Evolutionary conservation across 2,888 invertebrate species (phyloP).

Genomic region (Oscheius myriophilus): DNA sequence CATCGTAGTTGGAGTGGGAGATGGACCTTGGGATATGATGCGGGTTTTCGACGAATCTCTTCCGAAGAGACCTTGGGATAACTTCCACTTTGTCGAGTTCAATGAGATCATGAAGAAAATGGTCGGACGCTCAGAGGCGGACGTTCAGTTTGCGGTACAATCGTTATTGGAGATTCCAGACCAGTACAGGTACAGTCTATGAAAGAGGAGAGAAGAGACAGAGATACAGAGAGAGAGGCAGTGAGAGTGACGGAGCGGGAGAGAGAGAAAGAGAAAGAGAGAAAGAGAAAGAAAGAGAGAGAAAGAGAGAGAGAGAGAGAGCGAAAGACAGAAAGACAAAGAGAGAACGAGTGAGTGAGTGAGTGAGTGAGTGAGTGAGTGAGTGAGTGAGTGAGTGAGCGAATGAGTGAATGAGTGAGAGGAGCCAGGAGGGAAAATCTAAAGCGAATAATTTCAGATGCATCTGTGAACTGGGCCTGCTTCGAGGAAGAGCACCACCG

Average conservation of each 20-base stretch:
- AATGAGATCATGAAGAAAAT: constrained; percentile 65
- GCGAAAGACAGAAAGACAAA: no score
- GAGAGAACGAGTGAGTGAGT: no score
- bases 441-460: constrained; percentile 36
- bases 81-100: constrained; percentile 75
- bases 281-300: constrained; percentile 1
- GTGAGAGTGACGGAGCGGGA: not conserved
- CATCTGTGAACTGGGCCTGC: constrained; percentile 55
- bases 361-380: not conserved
- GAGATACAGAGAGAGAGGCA: no score
- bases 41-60: constrained; percentile 74
- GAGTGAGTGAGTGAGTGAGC: constrained; percentile 1
- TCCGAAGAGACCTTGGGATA: constrained; percentile 74
- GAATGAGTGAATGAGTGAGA: not conserved
- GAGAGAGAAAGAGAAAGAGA: constrained; percentile 2
- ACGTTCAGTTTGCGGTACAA: constrained; percentile 71
- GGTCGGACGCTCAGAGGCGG: constrained; percentile 39
- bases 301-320: no score
- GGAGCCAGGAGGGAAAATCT: not conserved
- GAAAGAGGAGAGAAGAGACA: no score
- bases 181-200: constrained; percentile 68
- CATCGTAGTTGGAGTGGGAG: constrained; percentile 75
- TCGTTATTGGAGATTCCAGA: constrained; percentile 75
- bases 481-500: constrained; percentile 45
- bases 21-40: constrained; percentile 75